These are phyloP conservation scores for Pseudomugil gertrudae DNA, from an alignment of 2,797 vertebrate genomes.

Conservation along the genomic window DNA sequence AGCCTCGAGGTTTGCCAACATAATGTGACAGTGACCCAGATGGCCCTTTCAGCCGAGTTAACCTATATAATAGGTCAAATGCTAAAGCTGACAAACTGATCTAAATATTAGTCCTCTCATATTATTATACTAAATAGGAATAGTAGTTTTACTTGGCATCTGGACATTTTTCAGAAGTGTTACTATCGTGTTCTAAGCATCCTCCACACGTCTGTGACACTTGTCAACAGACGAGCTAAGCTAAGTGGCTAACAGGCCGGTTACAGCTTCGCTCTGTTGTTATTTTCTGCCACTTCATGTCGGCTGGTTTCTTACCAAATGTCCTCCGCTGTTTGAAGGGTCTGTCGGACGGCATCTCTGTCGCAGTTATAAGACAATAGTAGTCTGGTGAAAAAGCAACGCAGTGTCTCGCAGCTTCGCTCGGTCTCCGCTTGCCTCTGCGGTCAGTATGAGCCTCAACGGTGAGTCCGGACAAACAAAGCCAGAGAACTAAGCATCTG, in stretches of 20 bases:
- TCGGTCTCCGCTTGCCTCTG: constrained; percentile 5
- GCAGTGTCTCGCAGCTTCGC: neutral
- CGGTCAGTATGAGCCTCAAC: constrained; percentile 38
- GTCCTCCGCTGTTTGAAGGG: constrained; percentile 95
- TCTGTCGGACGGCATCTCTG: constrained; percentile 91
- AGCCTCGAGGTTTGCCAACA: neutral
- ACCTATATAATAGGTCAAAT: no score
- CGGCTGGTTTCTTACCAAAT: constrained; percentile 85
- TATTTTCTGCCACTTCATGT: no score
- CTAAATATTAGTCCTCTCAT: no score
- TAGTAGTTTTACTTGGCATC: neutral
- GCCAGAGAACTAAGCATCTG: constrained; percentile 53
- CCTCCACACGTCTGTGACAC: neutral
- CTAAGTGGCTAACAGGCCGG: constrained; percentile 44
- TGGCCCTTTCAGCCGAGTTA: neutral
- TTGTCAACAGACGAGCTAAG: constrained; percentile 14
- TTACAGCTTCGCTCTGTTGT: constrained; percentile 22
- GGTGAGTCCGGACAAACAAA: constrained; percentile 71
- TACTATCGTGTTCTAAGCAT: neutral
- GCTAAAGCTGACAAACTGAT: no score
- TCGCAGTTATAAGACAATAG: constrained; percentile 3
- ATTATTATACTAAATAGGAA: neutral
- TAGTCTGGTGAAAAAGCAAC: neutral
- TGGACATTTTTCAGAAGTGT: neutral
- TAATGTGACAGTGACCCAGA: constrained; percentile 41